phyloP scores from a whole-genome alignment of 2,113 vertebrate genomes.

The Pithys albifrons region DNA sequence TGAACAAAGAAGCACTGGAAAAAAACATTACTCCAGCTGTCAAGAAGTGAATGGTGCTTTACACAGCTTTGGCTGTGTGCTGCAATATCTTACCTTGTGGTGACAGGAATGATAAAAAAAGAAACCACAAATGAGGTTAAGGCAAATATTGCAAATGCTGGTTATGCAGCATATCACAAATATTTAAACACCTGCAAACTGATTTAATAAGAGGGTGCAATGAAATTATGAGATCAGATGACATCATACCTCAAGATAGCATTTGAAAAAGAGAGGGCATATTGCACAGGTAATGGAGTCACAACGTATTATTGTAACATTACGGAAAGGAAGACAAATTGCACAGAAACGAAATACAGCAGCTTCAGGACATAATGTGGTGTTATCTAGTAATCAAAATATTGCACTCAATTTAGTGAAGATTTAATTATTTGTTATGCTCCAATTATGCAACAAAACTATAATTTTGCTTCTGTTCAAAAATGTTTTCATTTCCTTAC shows the following conservation, averaged over 20 bases:
- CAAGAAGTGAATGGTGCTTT: slow-evolving; percentile 46
- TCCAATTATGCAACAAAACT: slow-evolving; percentile 2
- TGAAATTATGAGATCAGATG: slow-evolving; percentile 1
- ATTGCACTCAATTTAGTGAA: slow-evolving; percentile 26
- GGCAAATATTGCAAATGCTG: slow-evolving; percentile 55
- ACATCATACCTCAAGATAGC: neutral
- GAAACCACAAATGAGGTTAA: slow-evolving; percentile 31
- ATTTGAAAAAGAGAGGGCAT: slow-evolving; percentile 36
- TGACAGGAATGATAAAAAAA: slow-evolving; percentile 35
- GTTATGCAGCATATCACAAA: neutral
- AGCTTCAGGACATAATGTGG: neutral
- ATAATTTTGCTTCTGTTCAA: slow-evolving; percentile 47
- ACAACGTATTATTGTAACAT: neutral
- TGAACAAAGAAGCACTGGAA: slow-evolving; percentile 25
- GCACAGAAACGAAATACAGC: slow-evolving; percentile 28
- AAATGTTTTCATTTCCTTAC: slow-evolving; percentile 52
- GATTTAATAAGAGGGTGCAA: slow-evolving; percentile 17
- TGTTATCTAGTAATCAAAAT: slow-evolving; percentile 33
- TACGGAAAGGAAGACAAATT: slow-evolving; percentile 39
- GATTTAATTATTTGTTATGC: slow-evolving; percentile 23
- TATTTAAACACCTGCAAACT: slow-evolving; percentile 43
- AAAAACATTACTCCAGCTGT: slow-evolving; percentile 38
- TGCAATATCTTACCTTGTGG: slow-evolving; percentile 60
- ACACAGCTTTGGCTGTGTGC: slow-evolving; percentile 3
- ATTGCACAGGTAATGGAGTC: neutral